Conservation (phyloP, 2,797 vertebrate species). For the Gorsachius magnificus region DNA sequence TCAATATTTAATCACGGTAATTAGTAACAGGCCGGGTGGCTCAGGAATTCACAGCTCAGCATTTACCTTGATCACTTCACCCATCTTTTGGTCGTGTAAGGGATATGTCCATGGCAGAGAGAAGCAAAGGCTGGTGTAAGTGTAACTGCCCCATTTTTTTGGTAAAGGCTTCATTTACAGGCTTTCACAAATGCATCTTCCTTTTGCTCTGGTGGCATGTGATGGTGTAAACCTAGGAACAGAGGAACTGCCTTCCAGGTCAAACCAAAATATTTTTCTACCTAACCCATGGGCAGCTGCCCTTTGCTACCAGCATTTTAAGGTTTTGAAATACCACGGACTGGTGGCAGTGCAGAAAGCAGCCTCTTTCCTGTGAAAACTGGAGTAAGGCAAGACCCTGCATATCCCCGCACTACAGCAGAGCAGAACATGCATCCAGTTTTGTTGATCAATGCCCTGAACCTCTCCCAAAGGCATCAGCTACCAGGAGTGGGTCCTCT, state of each 20-base stretch:
- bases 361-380: background rate
- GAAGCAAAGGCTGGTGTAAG: background rate
- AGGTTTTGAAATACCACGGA: background rate
- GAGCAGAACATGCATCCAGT: background rate
- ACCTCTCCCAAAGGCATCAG: background rate
- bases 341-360: background rate
- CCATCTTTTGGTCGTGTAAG: background rate
- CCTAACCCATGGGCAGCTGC: background rate
- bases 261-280: background rate
- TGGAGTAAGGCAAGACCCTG: background rate
- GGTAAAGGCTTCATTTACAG: background rate
- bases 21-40: conserved; percentile 50
- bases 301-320: background rate
- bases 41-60: conserved; percentile 58
- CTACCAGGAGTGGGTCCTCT: background rate
- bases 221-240: background rate
- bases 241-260: background rate
- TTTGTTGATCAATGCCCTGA: background rate
- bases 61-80: background rate
- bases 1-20: conserved; percentile 62
- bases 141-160: background rate
- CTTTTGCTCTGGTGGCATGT: background rate
- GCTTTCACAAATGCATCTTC: background rate
- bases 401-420: background rate
- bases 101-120: background rate